These are phyloP conservation scores for Pseudoips prasinana DNA, from an alignment of 2,888 invertebrate species.

Conservation along the genomic window DNA sequence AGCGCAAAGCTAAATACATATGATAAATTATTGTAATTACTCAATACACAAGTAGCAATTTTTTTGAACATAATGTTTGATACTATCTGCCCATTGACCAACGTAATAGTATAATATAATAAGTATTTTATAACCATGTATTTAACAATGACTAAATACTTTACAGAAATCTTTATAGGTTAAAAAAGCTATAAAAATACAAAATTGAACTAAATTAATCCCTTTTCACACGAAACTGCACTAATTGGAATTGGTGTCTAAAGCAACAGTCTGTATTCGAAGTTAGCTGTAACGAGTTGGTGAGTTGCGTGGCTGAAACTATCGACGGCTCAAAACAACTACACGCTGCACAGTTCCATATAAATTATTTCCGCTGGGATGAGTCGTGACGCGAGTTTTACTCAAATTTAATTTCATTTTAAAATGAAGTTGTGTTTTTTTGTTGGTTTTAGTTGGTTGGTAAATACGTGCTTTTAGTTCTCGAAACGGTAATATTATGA, in stretches of 20 bases:
- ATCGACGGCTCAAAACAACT: constrained; percentile 23
- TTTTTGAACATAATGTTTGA: too few species aligned
- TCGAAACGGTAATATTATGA: neutral
- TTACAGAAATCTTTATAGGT: too few species aligned
- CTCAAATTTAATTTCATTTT: neutral
- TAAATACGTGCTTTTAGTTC: neutral
- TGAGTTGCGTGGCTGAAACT: constrained; percentile 18
- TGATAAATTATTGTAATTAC: too few species aligned
- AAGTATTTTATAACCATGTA: too few species aligned
- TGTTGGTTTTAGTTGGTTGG: neutral
- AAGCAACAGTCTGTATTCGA: constrained; percentile 23
- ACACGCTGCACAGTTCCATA: constrained; percentile 9
- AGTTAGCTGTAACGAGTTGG: constrained; percentile 33
- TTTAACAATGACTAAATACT: too few species aligned
- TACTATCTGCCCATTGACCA: too few species aligned
- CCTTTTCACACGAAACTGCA: constrained; percentile 17
- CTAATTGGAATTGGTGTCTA: constrained; percentile 31
- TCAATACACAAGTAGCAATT: too few species aligned
- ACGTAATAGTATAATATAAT: too few species aligned
- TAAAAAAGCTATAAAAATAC: too few species aligned
- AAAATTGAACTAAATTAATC: too few species aligned
- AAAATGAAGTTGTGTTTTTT: neutral
- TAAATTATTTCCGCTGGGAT: constrained; percentile 15
- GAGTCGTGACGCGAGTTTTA: constrained; percentile 2
- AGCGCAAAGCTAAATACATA: too few species aligned